phyloP scores from a whole-genome alignment of 2,797 vertebrate genomes.

The Orestias chungarensis region DNA sequence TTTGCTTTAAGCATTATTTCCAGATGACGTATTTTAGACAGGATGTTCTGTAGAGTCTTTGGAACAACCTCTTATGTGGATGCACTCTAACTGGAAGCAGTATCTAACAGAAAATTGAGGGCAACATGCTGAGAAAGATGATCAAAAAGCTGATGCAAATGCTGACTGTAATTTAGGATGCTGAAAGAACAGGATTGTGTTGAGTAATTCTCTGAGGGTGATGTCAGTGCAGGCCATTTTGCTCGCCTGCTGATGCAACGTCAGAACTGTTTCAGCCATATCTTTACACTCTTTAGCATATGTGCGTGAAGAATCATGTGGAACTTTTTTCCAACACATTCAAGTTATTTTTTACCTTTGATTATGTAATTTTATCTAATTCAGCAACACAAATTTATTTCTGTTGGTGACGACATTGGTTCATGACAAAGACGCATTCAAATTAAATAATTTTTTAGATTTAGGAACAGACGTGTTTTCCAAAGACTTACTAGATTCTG shows the following conservation, averaged over 20 bases:
- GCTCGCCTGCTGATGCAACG: constrained; percentile 61
- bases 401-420: not conserved
- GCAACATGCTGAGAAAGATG: constrained; percentile 42
- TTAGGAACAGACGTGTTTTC: not conserved
- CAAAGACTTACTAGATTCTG: not conserved
- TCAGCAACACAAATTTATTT: not conserved
- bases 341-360: not conserved
- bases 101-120: constrained; percentile 25
- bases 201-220: constrained; percentile 44
- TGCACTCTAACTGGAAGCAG: constrained; percentile 31
- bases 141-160: constrained; percentile 70
- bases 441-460: not conserved
- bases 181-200: constrained; percentile 51
- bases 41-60: constrained; percentile 16
- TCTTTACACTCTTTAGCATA: constrained; percentile 17
- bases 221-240: constrained; percentile 42
- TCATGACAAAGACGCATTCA: not conserved
- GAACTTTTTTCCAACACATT: not conserved
- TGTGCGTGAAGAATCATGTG: constrained; percentile 13
- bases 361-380: not conserved
- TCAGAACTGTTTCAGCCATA: constrained; percentile 56
- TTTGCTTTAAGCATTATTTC: constrained; percentile 12
- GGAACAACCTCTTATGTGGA: constrained; percentile 20
- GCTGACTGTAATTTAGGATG: constrained; percentile 35
- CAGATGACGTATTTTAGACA: constrained; percentile 20